Percentiles rank a stretch among this genome's conserved stretches.
phyloP scores from a whole-genome alignment of 2,888 invertebrate species.

The Sphecodes monilicornis region DNA sequence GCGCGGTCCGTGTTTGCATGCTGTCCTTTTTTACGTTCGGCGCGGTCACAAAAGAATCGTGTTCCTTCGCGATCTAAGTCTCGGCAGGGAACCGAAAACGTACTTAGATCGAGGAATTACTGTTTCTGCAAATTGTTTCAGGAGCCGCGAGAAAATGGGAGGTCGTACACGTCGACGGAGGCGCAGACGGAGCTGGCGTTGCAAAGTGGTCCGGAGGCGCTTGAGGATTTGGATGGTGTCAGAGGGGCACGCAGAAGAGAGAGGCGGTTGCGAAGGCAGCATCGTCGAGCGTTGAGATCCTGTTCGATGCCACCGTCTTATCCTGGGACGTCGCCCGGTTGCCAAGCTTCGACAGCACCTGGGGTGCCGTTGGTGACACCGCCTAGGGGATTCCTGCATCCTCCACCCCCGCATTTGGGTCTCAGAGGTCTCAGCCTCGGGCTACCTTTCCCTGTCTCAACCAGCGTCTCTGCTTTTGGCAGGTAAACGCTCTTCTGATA shows the following conservation, averaged over 20 bases:
- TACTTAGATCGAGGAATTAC: too few species aligned
- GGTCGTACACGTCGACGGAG: conserved; percentile 82
- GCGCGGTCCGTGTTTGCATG: too few species aligned
- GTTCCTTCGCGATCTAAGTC: too few species aligned
- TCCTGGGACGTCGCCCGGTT: conserved; percentile 71
- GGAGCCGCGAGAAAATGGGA: conserved; percentile 62
- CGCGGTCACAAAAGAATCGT: too few species aligned
- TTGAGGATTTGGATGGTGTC: conserved; percentile 75
- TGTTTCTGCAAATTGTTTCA: conserved; percentile 23
- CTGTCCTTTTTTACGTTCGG: too few species aligned
- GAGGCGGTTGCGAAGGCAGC: conserved; percentile 79
- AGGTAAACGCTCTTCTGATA: conserved; percentile 70
- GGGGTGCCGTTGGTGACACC: conserved; percentile 76
- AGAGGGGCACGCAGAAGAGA: conserved; percentile 80
- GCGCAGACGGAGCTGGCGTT: conserved; percentile 80
- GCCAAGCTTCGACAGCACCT: conserved; percentile 65
- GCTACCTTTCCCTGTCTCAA: conserved; percentile 82
- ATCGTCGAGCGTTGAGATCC: conserved; percentile 79
- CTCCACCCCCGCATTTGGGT: conserved; percentile 82
- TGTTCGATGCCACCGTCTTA: conserved; percentile 81
- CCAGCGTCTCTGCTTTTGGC: conserved; percentile 82
- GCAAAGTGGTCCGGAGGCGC: conserved; percentile 53
- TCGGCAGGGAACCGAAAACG: too few species aligned
- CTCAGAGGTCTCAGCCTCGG: conserved; percentile 82
- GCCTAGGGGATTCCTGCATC: conserved; percentile 80